phyloP scores from a whole-genome alignment of 2,113 vertebrate genomes.

The Larimichthys crocea region DNA sequence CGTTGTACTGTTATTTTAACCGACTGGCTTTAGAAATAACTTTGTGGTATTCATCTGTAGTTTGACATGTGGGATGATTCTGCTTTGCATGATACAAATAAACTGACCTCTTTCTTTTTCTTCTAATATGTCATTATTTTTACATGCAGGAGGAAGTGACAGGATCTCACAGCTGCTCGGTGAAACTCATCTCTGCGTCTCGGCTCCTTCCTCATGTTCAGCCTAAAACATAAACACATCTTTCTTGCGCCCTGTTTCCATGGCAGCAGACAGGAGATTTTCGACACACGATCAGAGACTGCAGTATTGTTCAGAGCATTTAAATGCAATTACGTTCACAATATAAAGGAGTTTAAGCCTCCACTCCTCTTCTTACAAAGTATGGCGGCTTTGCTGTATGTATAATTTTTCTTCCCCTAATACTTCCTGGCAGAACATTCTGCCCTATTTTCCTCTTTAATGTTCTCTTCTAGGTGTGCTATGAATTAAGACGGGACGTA shows the following conservation, averaged over 20 bases:
- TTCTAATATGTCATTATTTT: slow-evolving; percentile 34
- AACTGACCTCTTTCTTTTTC: background rate
- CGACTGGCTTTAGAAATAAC: background rate
- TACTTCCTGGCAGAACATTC: background rate
- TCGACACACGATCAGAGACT: slow-evolving; percentile 19
- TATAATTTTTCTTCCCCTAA: slow-evolving; percentile 1
- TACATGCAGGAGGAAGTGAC: slow-evolving; percentile 47
- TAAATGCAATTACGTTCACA: background rate
- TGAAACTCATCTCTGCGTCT: slow-evolving; percentile 6
- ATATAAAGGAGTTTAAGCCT: background rate
- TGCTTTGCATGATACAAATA: background rate
- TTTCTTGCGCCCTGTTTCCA: slow-evolving; percentile 64
- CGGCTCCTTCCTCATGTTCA: slow-evolving; percentile 18
- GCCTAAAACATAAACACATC: slow-evolving; percentile 19
- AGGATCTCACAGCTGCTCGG: slow-evolving; percentile 38
- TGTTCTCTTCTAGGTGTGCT: background rate
- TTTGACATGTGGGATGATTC: background rate
- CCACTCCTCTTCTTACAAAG: background rate
- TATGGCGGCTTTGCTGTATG: background rate
- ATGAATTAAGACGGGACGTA: background rate
- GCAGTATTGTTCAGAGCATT: slow-evolving; percentile 6
- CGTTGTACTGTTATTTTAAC: background rate
- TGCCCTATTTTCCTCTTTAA: background rate
- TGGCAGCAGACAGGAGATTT: slow-evolving; percentile 70
- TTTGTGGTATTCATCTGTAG: background rate